phyloP scores from a whole-genome alignment of 2,888 invertebrate species.

The Drosophila monieri region DNA sequence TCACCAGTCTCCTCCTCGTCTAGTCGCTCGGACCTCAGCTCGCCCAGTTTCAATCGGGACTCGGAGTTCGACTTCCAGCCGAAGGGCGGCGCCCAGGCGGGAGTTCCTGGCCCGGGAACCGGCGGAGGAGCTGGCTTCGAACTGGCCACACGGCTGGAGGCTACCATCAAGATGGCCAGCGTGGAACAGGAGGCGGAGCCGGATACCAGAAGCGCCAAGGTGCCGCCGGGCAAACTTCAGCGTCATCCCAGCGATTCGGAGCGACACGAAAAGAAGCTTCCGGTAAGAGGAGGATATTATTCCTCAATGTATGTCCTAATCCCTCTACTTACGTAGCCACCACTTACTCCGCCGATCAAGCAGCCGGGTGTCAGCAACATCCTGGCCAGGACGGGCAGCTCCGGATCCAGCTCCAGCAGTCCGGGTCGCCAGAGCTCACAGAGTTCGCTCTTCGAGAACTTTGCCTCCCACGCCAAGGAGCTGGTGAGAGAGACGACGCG shows the following conservation, averaged over 20 bases:
- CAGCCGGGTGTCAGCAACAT: conserved; percentile 84
- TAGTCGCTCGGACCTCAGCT: conserved; percentile 88
- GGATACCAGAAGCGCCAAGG: conserved; percentile 86
- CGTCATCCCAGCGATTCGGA: conserved; percentile 73
- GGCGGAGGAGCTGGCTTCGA: conserved; percentile 54
- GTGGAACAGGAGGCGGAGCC: conserved; percentile 89
- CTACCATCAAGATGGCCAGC: conserved; percentile 79
- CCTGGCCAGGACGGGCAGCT: conserved; percentile 87
- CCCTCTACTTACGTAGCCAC: conserved; percentile 52
- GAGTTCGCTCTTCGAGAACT: conserved; percentile 93
- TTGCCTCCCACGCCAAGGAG: conserved; percentile 95
- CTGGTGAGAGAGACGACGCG: conserved; percentile 93
- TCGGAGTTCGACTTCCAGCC: conserved; percentile 87
- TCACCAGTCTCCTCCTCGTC: conserved; percentile 91
- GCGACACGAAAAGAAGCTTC: conserved; percentile 71
- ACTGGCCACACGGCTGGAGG: conserved; percentile 76
- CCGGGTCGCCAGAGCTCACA: conserved; percentile 90
- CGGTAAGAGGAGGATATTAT: conserved; percentile 66
- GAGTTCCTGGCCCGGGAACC: conserved; percentile 53
- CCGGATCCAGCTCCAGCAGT: conserved; percentile 86
- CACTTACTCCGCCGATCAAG: conserved; percentile 71
- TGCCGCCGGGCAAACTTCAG: conserved; percentile 86
- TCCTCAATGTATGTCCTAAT: background rate
- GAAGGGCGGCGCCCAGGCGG: conserved; percentile 64
- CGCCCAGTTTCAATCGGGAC: conserved; percentile 89